Percentiles rank a stretch among this genome's conserved stretches.
phyloP scores from a whole-genome alignment of 2,888 invertebrate species.

The Synergus laeviventris region DNA sequence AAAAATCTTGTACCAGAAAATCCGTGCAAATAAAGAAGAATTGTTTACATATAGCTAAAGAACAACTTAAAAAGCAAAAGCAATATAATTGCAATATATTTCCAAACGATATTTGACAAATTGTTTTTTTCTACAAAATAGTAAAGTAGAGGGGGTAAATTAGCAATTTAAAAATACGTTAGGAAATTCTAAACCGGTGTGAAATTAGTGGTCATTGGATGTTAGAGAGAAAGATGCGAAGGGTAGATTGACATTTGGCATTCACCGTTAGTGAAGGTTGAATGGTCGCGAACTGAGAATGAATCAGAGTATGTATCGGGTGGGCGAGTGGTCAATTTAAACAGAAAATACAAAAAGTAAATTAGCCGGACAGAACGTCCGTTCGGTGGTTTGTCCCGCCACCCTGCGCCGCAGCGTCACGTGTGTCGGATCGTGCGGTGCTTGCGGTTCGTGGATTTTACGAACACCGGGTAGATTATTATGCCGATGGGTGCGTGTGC shows the following conservation, averaged over 20 bases:
- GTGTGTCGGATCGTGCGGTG: slow-evolving; percentile 71
- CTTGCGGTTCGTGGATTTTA: slow-evolving; percentile 71
- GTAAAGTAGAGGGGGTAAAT: too few relatives aligned
- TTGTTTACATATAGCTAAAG: too few relatives aligned
- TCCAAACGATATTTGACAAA: too few relatives aligned
- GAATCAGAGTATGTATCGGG: slow-evolving; percentile 56
- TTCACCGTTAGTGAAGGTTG: slow-evolving; percentile 64
- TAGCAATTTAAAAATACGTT: too few relatives aligned
- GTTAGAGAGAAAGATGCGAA: slow-evolving; percentile 1
- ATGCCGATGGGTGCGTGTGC: slow-evolving; percentile 49
- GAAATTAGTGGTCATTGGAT: not conserved
- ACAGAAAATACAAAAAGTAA: slow-evolving; percentile 75
- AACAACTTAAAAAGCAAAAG: too few relatives aligned
- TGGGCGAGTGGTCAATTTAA: slow-evolving; percentile 71
- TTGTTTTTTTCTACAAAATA: too few relatives aligned
- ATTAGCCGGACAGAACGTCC: slow-evolving; percentile 71
- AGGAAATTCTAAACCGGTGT: too few relatives aligned
- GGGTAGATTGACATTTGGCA: slow-evolving; percentile 69
- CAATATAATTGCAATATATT: too few relatives aligned
- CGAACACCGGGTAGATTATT: slow-evolving; percentile 68
- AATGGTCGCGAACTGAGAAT: slow-evolving; percentile 64
- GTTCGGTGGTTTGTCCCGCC: slow-evolving; percentile 68
- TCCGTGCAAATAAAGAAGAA: too few relatives aligned
- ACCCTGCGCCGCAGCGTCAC: slow-evolving; percentile 69
- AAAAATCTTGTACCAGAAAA: too few relatives aligned